These are phyloP conservation scores for Pterophyllum scalare DNA, from an alignment of 2,113 vertebrate species.

Conservation along the genomic window DNA sequence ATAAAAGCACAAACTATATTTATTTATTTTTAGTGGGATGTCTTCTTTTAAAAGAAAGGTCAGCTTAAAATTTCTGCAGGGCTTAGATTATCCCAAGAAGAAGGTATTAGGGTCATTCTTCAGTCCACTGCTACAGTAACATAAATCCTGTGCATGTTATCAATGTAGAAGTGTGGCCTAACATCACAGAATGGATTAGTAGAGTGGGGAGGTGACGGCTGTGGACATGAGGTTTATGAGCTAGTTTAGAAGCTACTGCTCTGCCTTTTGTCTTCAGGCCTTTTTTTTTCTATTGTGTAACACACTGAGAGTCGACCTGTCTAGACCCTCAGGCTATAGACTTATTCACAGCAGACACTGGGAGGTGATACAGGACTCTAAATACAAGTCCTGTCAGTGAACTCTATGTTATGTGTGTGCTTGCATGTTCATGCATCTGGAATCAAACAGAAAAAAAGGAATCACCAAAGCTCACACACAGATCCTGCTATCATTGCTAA, in stretches of 20 bases:
- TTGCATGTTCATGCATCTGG: constrained; percentile 3
- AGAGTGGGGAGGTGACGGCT: constrained; percentile 28
- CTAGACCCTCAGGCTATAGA: constrained; percentile 60
- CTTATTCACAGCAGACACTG: constrained; percentile 40
- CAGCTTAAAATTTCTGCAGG: neutral
- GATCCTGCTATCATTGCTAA: neutral
- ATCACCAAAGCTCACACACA: constrained; percentile 5
- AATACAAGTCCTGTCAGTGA: neutral
- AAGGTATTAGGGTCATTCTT: constrained; percentile 18
- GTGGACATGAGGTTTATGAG: constrained; percentile 32
- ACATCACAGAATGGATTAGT: neutral
- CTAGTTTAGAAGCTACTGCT: constrained; percentile 16
- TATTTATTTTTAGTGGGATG: neutral
- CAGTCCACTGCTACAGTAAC: neutral
- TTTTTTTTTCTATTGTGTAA: constrained; percentile 30
- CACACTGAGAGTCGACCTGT: constrained; percentile 58
- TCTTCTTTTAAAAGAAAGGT: neutral
- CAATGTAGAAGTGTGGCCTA: neutral
- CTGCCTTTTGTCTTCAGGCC: neutral
- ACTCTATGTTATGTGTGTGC: constrained; percentile 2
- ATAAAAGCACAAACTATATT: constrained; percentile 2
- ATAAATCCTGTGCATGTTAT: neutral
- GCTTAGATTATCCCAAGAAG: neutral
- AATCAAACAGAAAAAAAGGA: constrained; percentile 34
- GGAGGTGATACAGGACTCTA: constrained; percentile 35